Base-by-base conservation (phyloP, 1,140 invertebrate genomes). In the Nasonia longicornis region DNA sequence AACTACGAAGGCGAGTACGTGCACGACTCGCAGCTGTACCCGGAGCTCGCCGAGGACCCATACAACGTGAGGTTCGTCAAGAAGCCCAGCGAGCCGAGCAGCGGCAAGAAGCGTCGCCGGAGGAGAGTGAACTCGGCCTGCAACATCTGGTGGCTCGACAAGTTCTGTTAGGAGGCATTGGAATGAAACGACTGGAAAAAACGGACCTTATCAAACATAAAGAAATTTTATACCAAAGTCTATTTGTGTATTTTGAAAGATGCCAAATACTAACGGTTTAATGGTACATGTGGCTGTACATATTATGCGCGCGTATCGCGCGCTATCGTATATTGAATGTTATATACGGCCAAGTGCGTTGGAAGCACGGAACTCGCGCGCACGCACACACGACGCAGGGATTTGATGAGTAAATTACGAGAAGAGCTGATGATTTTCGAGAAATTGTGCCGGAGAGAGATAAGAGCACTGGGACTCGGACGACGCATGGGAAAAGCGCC, bases 11-110 rank as follows among this genome's bases (percentile, higher is more conserved):
- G 95, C 72, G 95, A 97, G 86, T 98, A 98, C 91, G 95, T 97
- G 80, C 96, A 98, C 88, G 96, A 97, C 86, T 95, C 97, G 22
- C 94, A 95, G 84, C 91, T 94, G 22, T 98, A 97, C 91, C 97
- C 97, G 0, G 96, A 98, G 88, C 92, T 99, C 16, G 96, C 97
- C 16, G 97, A 98, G 90, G 98, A 99, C 92, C 97, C 97, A 2
- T 98, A 96, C 90, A 98, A 98, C 91, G 94, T 99, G 76, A 94
- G 95, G 84, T 97, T 98, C 87, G 93, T 95, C 14, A 97, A 97
- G 90, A 96, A 96, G 88, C 82, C 84, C 2, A 79, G 83, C 16
- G 93, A 94, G 82, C 89, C 91, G 2, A 93, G 93, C 79, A 91
- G 92, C 82, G 92, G 93, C 38, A 94, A 93, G 86, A 93, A 93